phyloP scores from a whole-genome alignment of 2,797 vertebrate species.

The Decapterus maruadsi region DNA sequence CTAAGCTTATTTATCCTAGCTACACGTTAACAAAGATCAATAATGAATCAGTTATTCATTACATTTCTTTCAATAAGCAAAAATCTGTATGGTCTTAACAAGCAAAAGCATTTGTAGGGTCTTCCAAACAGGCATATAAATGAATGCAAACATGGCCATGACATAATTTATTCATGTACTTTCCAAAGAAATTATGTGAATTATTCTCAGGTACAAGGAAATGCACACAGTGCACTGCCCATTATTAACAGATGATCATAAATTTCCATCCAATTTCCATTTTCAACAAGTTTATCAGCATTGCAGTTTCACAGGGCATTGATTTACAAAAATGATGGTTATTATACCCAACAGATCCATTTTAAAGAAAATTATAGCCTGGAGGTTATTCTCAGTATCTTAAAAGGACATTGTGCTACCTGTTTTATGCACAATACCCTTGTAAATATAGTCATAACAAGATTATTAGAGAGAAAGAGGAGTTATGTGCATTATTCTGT shows the following conservation, averaged over 20 bases:
- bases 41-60: neutral
- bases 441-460: slow-evolving; percentile 9
- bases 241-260: slow-evolving; percentile 67
- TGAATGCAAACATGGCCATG: slow-evolving; percentile 19
- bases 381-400: slow-evolving; percentile 23
- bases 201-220: slow-evolving; percentile 50
- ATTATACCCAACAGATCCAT: slow-evolving; percentile 50
- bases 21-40: neutral
- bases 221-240: slow-evolving; percentile 36
- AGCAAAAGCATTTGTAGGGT: neutral
- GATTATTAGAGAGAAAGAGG: neutral
- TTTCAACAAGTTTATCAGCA: slow-evolving; percentile 50
- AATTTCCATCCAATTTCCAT: slow-evolving; percentile 73
- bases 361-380: slow-evolving; percentile 45
- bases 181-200: slow-evolving; percentile 43
- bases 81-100: neutral
- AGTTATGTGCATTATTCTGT: neutral
- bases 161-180: slow-evolving; percentile 55
- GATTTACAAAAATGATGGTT: slow-evolving; percentile 49
- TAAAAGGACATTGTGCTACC: neutral
- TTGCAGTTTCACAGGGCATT: slow-evolving; percentile 48
- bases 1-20: neutral
- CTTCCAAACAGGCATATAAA: slow-evolving; percentile 20
- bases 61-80: neutral
- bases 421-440: slow-evolving; percentile 2